Conservation (phyloP, 1,140 invertebrate genomes). For the Helicoverpa armigera region DNA sequence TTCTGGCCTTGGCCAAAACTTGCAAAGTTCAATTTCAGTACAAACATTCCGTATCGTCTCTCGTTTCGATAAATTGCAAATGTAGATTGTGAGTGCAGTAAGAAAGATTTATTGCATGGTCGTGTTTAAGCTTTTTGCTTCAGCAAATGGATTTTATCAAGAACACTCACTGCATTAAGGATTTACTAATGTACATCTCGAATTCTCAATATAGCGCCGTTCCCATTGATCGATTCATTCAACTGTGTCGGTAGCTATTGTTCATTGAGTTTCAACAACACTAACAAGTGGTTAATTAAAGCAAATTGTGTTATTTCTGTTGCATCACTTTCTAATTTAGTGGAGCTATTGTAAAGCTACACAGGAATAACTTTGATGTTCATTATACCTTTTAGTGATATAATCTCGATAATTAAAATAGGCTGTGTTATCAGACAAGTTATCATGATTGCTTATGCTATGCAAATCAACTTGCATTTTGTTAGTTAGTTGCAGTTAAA, state of each 20-base stretch:
- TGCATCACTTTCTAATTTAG: conserved; percentile 6
- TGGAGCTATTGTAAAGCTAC: too few species aligned
- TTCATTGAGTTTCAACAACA: conserved; percentile 40
- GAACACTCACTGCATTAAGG: conserved; percentile 26
- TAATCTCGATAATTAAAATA: too few species aligned
- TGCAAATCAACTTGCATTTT: background rate
- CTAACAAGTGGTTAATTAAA: conserved; percentile 41
- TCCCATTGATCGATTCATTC: conserved; percentile 47
- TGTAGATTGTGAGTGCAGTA: conserved; percentile 58
- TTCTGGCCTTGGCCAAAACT: background rate
- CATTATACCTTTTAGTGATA: too few species aligned
- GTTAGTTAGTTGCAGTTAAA: too few species aligned
- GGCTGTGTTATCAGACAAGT: too few species aligned
- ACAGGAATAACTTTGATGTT: too few species aligned
- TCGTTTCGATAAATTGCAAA: conserved; percentile 58
- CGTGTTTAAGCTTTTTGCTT: conserved; percentile 55
- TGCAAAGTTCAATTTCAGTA: conserved; percentile 45
- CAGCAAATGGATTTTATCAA: conserved; percentile 50
- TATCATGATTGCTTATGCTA: background rate
- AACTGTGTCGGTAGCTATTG: conserved; percentile 43
- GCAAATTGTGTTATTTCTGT: conserved; percentile 19
- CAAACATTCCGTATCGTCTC: conserved; percentile 47
- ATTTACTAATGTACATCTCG: conserved; percentile 12
- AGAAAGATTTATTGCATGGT: conserved; percentile 57
- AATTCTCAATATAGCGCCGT: conserved; percentile 20